Conservation (phyloP, 30 jellyfish, hydroid and myxozoan species). For the Hydractinia echinata region DNA sequence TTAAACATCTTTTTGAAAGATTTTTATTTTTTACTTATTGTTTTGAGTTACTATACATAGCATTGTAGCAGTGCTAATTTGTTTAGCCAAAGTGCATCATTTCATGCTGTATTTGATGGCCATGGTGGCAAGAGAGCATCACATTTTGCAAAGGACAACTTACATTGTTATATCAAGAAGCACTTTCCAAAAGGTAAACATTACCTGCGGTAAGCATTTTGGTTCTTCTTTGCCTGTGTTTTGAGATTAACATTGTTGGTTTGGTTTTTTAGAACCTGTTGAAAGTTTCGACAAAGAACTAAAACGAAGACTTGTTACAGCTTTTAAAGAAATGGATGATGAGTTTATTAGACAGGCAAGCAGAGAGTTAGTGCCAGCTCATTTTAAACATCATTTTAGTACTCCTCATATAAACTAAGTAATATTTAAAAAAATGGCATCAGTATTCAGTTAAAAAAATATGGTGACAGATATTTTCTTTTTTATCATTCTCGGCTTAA, state of each 20-base stretch:
- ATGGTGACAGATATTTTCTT: no score
- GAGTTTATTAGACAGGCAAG: slow-evolving; percentile 51
- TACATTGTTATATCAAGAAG: slow-evolving; percentile 17
- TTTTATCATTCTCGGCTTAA: not conserved
- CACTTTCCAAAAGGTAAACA: slow-evolving; percentile 45
- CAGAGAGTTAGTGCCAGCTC: slow-evolving; percentile 47
- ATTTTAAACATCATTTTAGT: not conserved
- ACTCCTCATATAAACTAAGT: no score
- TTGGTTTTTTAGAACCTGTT: slow-evolving; percentile 22
- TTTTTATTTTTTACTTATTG: no score
- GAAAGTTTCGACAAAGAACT: slow-evolving; percentile 38
- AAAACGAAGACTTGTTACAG: slow-evolving; percentile 31
- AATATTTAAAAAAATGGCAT: no score
- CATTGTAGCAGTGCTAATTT: not conserved
- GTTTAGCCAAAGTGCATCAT: slow-evolving; percentile 34
- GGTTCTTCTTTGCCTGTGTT: no score
- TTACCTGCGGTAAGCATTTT: not conserved
- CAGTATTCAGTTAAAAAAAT: no score
- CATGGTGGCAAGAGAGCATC: slow-evolving; percentile 64
- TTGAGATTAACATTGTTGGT: not conserved
- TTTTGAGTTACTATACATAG: no score
- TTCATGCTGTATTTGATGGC: slow-evolving; percentile 57
- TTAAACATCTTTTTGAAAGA: no score
- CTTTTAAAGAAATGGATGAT: slow-evolving; percentile 54
- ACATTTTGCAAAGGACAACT: slow-evolving; percentile 36